Base-by-base conservation (phyloP, 2,113 vertebrate species). In the Elgaria multicarinata region DNA sequence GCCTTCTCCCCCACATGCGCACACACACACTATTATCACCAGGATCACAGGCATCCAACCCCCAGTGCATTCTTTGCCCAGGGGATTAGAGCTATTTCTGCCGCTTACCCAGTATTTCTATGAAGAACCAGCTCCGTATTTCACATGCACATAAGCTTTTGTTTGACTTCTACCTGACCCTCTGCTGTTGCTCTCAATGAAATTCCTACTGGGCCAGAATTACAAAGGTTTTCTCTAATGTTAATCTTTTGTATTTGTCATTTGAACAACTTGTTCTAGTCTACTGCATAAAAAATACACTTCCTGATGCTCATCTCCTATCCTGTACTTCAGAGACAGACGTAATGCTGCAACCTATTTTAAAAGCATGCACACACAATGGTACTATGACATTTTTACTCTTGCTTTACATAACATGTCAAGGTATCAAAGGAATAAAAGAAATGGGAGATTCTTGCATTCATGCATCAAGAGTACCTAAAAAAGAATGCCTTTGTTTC, bases 241-340 rank as follows among this genome's bases (percentile, higher is more conserved):
- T 80, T 80, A 80, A 80, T 79, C 64, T 71, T 87, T 80, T 87
- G 64, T 71, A 71, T 39, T 87, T 80, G 86, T 69, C 76, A 80
- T 69, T 69, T 69, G 76, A 80, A 87, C 77, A 80, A 6, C 64
- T 87, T 87, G 77, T 87, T 87, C 86, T 46, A 71, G 14, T 64
- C 76, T 36, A 87, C 62, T 50, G n/a, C 33, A 55, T 80, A 71
- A 80, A 87, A 80, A 39, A 39, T 14, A 79, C 28, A 53, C 44
- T 80, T 79, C 46, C 31, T 80, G 66, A 39, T 69, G 26, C 36
- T 80, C 62, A 71, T 39, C 44, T 79, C 4, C 33, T 66, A 67
- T 67, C 13, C 24, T 79, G 74, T 46, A 67, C 39, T 77, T n/a
- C 31, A 66, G 31, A 78, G 50, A 36, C 33, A 79, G 75, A 79